Base-by-base conservation (phyloP, 2,797 vertebrate species). In the Phoeniculus purpureus region DNA sequence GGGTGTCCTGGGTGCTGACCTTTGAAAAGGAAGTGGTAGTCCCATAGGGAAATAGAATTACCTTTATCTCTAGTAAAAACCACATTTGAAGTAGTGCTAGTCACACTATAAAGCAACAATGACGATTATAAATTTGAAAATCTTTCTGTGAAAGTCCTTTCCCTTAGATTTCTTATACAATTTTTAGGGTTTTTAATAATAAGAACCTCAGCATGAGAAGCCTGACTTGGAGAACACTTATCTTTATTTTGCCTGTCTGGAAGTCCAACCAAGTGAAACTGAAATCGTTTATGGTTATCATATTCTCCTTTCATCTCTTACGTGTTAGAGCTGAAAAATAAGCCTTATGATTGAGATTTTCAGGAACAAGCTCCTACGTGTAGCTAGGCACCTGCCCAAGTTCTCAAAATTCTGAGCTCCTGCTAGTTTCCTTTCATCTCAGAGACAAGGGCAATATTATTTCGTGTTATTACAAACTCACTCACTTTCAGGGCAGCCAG, bases 241-340 rank as follows among this genome's bases (percentile, higher is more conserved):
- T 93, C 79, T 91, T 89, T 68, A 87, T 96, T 92, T 89, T 89
- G 67, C 32, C 21, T 78, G 80, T 85, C 95, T 92, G 65, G 48
- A 91, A 87, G 83, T 75, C 40, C 56, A 75, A 78, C 65, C 68
- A 90, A 80, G 58, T 73, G 54, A 88, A 88, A 93, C 94, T 74
- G 47, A 73, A 94, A 74, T 52, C 40, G 31, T 62, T 93, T 89
- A 52, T 82, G 37, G 11, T 29, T 90, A 93, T 90, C 65, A 71
- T 85, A 93, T 61, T 92, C 60, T 92, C 19, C 0, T 82, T 87
- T 92, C 72, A 90, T 89, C 56, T 73, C 19, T 67, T 91, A 62
- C 15, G 4, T 58, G 6, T 34, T 93, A n/a, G 12, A 80, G n/a
- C 29, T 64, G 29, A 85, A 55, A 90, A 82, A 80, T 85, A 80